Conservation (phyloP, 2,113 vertebrate species). For the Laterallus jamaicensis region DNA sequence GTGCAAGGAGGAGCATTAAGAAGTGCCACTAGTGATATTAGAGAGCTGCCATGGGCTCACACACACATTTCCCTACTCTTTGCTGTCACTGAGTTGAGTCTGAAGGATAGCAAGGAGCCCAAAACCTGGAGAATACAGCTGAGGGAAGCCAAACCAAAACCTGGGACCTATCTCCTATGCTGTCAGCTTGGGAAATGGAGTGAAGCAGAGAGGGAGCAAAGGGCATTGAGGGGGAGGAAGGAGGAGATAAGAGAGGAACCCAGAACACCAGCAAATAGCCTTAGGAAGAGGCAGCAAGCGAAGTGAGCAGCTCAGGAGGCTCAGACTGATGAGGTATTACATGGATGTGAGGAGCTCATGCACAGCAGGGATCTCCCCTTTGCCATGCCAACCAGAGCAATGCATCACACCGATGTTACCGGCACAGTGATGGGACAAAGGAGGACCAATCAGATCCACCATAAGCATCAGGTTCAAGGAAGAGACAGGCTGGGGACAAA, state of each 20-base stretch:
- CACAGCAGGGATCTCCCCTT: not conserved
- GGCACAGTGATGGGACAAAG: too few relatives aligned
- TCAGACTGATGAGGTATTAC: not conserved
- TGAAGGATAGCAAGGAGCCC: not conserved
- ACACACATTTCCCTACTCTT: not conserved
- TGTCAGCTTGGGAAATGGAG: not conserved
- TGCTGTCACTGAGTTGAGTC: not conserved
- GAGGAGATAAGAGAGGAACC: not conserved
- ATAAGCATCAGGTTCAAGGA: not conserved
- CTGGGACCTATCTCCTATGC: not conserved
- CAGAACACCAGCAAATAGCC: not conserved
- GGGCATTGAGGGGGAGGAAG: not conserved
- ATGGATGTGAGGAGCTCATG: fast-evolving
- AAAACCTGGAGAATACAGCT: not conserved
- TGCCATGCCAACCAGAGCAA: not conserved
- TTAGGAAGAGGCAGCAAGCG: not conserved
- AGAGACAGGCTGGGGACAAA: not conserved
- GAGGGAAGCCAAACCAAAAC: not conserved
- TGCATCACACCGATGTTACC: not conserved
- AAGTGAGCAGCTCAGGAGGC: not conserved
- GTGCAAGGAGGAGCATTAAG: not conserved
- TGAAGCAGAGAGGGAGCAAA: not conserved
- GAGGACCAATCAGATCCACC: not conserved
- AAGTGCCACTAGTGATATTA: not conserved
- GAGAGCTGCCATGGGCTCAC: not conserved